Percentiles rank a stretch among this genome's conserved stretches.
Conservation (phyloP, 2,888 invertebrate species). For the Gari tellinella region DNA sequence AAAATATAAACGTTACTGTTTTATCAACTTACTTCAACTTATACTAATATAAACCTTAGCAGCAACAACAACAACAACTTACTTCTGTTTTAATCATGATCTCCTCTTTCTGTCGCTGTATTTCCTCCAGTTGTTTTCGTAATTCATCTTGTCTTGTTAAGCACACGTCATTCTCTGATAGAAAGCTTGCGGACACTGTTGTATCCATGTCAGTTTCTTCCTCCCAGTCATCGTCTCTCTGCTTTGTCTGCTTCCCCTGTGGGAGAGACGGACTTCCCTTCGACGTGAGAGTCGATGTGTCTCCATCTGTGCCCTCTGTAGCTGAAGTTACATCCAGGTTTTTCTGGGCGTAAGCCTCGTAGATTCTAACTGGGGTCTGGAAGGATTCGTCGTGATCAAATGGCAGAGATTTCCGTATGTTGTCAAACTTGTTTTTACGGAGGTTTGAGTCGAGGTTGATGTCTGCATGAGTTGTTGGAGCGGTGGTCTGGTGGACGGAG, state of each 20-base stretch:
- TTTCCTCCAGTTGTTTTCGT: conserved; percentile 69
- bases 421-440: conserved; percentile 61
- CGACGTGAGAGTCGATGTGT: conserved; percentile 63
- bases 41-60: too few species aligned
- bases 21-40: too few species aligned
- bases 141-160: conserved; percentile 68
- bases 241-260: neutral
- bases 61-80: neutral
- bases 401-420: conserved; percentile 71
- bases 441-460: conserved; percentile 43
- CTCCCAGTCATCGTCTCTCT: too few species aligned
- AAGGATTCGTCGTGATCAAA: conserved; percentile 73
- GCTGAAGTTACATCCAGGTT: conserved; percentile 45
- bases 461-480: conserved; percentile 30
- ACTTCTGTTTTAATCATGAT: conserved; percentile 69
- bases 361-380: conserved; percentile 48
- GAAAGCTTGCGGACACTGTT: conserved; percentile 54
- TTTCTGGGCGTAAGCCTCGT: conserved; percentile 50
- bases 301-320: conserved; percentile 65
- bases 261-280: conserved; percentile 69
- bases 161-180: conserved; percentile 55
- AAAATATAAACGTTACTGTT: too few species aligned
- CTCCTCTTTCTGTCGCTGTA: conserved; percentile 75
- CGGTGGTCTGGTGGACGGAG: conserved; percentile 19
- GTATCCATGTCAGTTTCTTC: conserved; percentile 62